Conservation (phyloP, 2,888 invertebrate genomes). For the Empis livida region DNA sequence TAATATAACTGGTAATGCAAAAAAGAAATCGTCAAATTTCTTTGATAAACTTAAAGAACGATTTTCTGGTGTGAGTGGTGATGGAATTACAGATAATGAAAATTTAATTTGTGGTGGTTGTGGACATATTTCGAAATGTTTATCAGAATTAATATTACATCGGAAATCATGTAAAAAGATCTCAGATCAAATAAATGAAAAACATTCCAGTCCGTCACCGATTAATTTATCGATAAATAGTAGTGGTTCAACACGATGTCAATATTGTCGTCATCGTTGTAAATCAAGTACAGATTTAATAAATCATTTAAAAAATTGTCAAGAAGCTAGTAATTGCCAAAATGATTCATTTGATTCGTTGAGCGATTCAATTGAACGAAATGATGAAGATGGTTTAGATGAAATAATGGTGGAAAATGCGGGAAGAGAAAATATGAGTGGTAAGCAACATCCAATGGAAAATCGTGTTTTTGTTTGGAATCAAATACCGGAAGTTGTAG, state of each 20-base stretch:
- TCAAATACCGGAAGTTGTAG: conserved; percentile 39
- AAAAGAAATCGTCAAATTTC: conserved; percentile 44
- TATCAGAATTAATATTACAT: conserved; percentile 70
- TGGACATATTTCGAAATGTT: conserved; percentile 64
- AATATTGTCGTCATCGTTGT: conserved; percentile 74
- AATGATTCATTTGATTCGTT: conserved; percentile 33
- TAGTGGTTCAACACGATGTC: conserved; percentile 62
- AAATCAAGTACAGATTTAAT: conserved; percentile 70
- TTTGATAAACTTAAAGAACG: conserved; percentile 72
- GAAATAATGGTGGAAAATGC: conserved; percentile 24
- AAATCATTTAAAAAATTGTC: conserved; percentile 61
- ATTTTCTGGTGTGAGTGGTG: conserved; percentile 47
- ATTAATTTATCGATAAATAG: conserved; percentile 33
- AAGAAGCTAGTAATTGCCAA: conserved; percentile 36
- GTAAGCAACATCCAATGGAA: conserved; percentile 53
- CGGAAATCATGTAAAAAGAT: conserved; percentile 47
- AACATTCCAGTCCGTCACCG: conserved; percentile 23
- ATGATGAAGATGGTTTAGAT: conserved; percentile 31
- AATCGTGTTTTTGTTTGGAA: conserved; percentile 75
- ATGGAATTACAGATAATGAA: conserved; percentile 48
- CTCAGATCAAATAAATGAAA: conserved; percentile 16
- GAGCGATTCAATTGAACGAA: conserved; percentile 28
- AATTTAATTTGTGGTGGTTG: conserved; percentile 52
- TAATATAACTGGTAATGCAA: conserved; percentile 5
- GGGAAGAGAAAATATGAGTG: conserved; percentile 18